Conservation (phyloP, 2,797 vertebrate genomes). For the Argentina silus region DNA sequence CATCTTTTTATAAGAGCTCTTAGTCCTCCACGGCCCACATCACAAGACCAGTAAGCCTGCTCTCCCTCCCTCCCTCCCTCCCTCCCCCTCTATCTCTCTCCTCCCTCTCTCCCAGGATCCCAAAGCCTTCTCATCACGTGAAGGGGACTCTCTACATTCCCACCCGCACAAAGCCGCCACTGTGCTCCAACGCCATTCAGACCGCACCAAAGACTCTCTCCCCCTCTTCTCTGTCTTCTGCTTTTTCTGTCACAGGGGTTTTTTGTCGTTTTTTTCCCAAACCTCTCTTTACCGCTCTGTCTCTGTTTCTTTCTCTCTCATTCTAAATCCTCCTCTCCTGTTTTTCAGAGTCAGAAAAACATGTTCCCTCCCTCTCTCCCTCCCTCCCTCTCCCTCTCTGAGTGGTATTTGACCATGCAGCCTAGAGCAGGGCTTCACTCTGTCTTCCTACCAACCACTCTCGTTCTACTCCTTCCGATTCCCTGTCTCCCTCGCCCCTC, state of each 20-base stretch:
- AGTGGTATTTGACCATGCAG: neutral
- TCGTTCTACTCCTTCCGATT: neutral
- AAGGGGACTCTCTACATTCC: constrained; percentile 25
- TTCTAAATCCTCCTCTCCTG: neutral
- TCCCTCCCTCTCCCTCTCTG: neutral
- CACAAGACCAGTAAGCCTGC: constrained; percentile 2
- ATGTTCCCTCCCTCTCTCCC: neutral
- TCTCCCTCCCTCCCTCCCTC: neutral
- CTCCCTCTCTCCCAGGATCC: no score
- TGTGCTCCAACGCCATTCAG: constrained; percentile 10
- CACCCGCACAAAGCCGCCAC: constrained; percentile 34
- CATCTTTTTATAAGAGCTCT: neutral
- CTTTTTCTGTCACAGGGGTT: no score
- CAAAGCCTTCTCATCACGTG: constrained; percentile 14
- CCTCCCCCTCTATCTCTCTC: neutral
- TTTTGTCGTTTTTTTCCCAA: neutral
- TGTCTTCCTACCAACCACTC: neutral
- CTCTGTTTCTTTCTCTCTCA: no score
- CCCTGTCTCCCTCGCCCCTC: neutral
- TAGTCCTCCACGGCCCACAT: neutral
- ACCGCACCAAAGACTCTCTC: neutral
- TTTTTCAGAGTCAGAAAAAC: neutral
- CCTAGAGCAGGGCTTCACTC: neutral
- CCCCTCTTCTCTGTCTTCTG: no score
- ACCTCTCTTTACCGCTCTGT: no score